A percentile compares a stretch with the other conserved stretches of the same genome.
Conservation (phyloP, 2,888 invertebrate genomes). For the Capitulum mitella region DNA sequence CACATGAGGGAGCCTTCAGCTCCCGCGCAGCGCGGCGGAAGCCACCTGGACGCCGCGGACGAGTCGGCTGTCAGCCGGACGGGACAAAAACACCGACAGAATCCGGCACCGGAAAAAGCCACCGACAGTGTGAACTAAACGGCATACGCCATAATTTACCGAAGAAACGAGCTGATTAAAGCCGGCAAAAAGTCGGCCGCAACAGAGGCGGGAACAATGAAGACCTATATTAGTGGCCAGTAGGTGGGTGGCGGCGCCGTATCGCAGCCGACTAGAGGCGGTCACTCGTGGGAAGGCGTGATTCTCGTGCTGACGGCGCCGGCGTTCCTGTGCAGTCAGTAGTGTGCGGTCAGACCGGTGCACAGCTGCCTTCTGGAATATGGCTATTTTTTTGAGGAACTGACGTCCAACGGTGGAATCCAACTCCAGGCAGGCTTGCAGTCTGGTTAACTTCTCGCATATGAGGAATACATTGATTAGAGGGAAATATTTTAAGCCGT, state of each 20-base stretch:
- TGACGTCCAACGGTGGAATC: too few species aligned
- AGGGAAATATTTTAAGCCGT: too few species aligned
- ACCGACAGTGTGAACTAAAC: conserved; percentile 21
- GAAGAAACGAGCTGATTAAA: conserved; percentile 11
- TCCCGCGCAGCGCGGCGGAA: background rate
- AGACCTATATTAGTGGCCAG: background rate
- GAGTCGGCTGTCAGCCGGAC: background rate
- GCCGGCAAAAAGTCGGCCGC: conserved; percentile 6
- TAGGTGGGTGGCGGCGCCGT: background rate
- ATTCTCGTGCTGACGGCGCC: background rate
- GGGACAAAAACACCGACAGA: background rate
- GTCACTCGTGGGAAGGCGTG: background rate
- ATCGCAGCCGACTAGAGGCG: background rate
- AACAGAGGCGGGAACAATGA: conserved; percentile 5
- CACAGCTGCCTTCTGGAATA: too few species aligned
- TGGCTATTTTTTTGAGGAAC: too few species aligned
- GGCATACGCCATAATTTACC: conserved; percentile 22
- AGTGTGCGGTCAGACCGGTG: too few species aligned
- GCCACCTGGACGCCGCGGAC: background rate
- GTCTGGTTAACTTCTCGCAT: too few species aligned
- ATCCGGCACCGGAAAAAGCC: conserved; percentile 1
- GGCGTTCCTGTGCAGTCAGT: too few species aligned
- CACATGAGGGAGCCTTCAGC: too few species aligned
- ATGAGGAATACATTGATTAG: too few species aligned
- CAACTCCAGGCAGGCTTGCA: too few species aligned